These are phyloP conservation scores for Gorilla gorilla DNA, from an alignment of 2,113 vertebrate genomes.

Conservation along the genomic window DNA sequence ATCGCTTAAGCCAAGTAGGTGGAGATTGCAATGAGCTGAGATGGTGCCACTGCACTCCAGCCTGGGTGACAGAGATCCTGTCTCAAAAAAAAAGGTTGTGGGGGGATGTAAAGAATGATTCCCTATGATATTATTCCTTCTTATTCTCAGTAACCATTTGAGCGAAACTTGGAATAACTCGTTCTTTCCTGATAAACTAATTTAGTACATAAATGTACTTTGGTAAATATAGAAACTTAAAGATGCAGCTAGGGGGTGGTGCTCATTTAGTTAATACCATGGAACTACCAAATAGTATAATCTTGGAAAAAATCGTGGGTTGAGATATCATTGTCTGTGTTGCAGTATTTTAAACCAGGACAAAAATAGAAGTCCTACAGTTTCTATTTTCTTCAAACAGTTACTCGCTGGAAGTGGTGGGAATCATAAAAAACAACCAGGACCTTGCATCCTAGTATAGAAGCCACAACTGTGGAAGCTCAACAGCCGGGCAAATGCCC, in stretches of 20 bases:
- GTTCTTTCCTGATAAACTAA: neutral
- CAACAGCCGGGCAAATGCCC: slow-evolving; percentile 66
- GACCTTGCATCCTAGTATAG: slow-evolving; percentile 73
- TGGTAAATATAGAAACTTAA: slow-evolving; percentile 25
- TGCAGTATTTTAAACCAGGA: slow-evolving; percentile 57
- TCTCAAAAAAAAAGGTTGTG: no score
- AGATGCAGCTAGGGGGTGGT: neutral
- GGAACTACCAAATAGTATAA: neutral
- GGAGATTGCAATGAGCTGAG: no score
- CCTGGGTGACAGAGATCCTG: no score
- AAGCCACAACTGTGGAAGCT: slow-evolving; percentile 79
- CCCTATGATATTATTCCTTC: neutral
- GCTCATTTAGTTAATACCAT: neutral
- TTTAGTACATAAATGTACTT: neutral
- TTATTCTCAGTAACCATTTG: neutral
- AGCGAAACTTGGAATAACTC: neutral
- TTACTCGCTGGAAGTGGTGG: slow-evolving; percentile 54
- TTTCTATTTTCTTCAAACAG: slow-evolving; percentile 71
- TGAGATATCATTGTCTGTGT: neutral
- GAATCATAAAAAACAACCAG: slow-evolving; percentile 36
- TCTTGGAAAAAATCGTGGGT: slow-evolving; percentile 32
- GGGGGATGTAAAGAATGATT: neutral
- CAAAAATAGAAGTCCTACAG: slow-evolving; percentile 60
- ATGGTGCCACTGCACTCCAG: no score
- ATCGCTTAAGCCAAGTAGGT: no score